phyloP scores from a whole-genome alignment of 2,888 invertebrate genomes.

The Nysson spinosus region DNA sequence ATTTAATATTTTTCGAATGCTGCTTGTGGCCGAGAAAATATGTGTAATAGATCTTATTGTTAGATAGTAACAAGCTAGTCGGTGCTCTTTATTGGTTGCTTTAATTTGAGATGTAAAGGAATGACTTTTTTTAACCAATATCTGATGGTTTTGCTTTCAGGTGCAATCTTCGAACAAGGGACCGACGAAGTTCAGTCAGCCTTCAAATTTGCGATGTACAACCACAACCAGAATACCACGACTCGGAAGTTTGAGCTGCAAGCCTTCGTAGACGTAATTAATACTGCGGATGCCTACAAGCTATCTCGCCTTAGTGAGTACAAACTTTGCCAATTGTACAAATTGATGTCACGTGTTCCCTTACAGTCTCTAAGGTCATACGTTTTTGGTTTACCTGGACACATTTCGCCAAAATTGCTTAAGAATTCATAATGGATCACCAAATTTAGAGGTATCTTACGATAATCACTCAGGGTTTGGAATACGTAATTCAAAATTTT shows the following conservation, averaged over 20 bases:
- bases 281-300: conserved; percentile 95
- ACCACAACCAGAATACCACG: conserved; percentile 90
- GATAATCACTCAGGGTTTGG: too few relatives aligned
- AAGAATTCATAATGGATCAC: too few relatives aligned
- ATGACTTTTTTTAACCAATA: too few relatives aligned
- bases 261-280: conserved; percentile 93
- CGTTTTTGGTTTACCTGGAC: background rate
- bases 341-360: background rate
- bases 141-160: conserved; percentile 82
- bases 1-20: background rate
- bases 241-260: conserved; percentile 90
- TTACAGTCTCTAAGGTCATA: background rate
- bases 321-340: conserved; percentile 21
- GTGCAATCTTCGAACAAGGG: conserved; percentile 94
- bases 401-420: background rate
- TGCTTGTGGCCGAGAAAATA: too few relatives aligned
- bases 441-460: too few relatives aligned
- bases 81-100: too few relatives aligned
- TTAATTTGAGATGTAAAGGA: too few relatives aligned
- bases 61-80: too few relatives aligned
- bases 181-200: conserved; percentile 95
- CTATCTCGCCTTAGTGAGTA: conserved; percentile 93
- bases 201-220: conserved; percentile 93
- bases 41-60: too few relatives aligned
- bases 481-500: too few relatives aligned